phyloP scores from a whole-genome alignment of 2,888 invertebrate genomes.

The Aproaerema taeniolella region DNA sequence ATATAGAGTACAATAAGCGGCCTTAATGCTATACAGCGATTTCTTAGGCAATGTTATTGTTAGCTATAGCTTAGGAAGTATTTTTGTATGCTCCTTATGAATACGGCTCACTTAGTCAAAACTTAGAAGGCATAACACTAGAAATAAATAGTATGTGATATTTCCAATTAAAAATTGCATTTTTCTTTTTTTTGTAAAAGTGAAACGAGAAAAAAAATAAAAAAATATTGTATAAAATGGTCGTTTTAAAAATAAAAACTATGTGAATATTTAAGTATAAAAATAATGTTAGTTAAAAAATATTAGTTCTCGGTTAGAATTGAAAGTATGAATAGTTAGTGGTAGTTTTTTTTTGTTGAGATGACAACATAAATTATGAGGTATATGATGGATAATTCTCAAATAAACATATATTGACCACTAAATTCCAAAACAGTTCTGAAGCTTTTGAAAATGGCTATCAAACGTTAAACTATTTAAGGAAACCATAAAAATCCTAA shows the following conservation, averaged over 20 bases:
- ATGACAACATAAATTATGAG: no score
- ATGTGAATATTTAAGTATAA: background rate
- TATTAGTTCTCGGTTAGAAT: background rate
- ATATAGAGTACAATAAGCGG: background rate
- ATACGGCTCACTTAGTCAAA: background rate
- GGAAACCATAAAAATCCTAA: no score
- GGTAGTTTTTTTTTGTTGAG: no score
- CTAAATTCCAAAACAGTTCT: background rate
- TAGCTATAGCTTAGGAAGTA: background rate
- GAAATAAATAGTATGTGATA: constrained; percentile 20
- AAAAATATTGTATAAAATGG: constrained; percentile 11
- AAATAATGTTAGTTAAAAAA: background rate
- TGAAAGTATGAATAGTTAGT: background rate
- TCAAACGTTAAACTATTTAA: background rate
- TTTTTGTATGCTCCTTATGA: background rate
- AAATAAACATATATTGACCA: background rate
- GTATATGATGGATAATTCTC: no score
- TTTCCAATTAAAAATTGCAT: constrained; percentile 19
- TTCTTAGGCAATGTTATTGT: background rate
- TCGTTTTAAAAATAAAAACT: no score
- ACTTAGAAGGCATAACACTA: background rate
- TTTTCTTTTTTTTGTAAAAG: constrained; percentile 18
- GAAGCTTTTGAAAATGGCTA: background rate
- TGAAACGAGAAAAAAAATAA: constrained; percentile 15
- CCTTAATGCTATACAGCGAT: background rate